These are phyloP conservation scores for Tyria jacobaeae DNA, from an alignment of 2,888 invertebrate species.

Conservation along the genomic window DNA sequence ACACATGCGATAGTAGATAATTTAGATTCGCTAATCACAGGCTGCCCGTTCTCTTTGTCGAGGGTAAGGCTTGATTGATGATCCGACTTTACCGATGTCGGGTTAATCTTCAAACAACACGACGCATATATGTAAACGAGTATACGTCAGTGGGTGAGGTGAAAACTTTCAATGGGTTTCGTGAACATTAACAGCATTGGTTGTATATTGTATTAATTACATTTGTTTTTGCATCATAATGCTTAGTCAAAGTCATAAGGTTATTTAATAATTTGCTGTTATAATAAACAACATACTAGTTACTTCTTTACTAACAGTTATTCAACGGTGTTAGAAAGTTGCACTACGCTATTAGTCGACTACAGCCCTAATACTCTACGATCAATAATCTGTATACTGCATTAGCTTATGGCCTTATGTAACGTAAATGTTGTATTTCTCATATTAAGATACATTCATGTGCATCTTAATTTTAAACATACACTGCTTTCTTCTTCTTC, in stretches of 20 bases:
- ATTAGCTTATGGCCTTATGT: no score
- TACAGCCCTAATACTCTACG: no score
- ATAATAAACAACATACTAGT: no score
- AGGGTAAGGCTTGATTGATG: constrained; percentile 77
- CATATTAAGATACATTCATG: no score
- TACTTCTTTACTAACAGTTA: background rate
- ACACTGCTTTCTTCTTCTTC: no score
- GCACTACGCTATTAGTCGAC: no score
- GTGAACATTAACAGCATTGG: constrained; percentile 12
- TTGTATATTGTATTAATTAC: constrained; percentile 5
- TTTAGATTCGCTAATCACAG: constrained; percentile 76
- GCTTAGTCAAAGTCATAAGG: background rate
- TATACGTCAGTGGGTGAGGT: constrained; percentile 20
- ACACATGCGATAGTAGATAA: constrained; percentile 64
- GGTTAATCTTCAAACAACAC: constrained; percentile 64
- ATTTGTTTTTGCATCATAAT: background rate
- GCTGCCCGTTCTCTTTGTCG: constrained; percentile 69
- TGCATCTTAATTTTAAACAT: no score
- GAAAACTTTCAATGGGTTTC: constrained; percentile 22
- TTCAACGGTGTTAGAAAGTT: no score
- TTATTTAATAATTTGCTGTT: background rate
- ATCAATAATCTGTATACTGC: no score
- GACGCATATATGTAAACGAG: constrained; percentile 22
- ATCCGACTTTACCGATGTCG: constrained; percentile 62
- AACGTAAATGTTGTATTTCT: no score